Conservation (phyloP, 2,888 invertebrate species). For the Elaeidobius kamerunicus region DNA sequence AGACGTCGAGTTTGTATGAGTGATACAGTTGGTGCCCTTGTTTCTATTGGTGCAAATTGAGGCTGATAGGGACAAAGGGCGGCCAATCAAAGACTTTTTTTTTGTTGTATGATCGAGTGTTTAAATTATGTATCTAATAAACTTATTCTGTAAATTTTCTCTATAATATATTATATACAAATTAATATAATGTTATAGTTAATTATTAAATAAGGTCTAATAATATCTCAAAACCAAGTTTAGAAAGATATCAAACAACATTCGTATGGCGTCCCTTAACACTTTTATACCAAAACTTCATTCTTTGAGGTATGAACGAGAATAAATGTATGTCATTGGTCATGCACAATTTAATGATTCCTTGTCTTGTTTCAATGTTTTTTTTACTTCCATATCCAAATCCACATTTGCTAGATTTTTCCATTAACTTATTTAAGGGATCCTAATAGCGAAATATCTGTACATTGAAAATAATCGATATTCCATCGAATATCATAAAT, state of each 20-base stretch:
- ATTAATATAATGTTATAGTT: slow-evolving; percentile 48
- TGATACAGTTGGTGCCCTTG: slow-evolving; percentile 32
- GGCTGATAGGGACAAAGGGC: neutral
- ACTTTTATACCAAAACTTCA: slow-evolving; percentile 50
- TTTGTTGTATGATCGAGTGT: slow-evolving; percentile 48
- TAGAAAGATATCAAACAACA: slow-evolving; percentile 46
- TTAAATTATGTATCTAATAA: slow-evolving; percentile 49
- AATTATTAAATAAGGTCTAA: slow-evolving; percentile 41
- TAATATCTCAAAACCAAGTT: slow-evolving; percentile 45
- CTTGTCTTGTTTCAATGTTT: too few relatives aligned
- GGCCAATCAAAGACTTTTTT: slow-evolving; percentile 30
- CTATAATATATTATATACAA: slow-evolving; percentile 49
- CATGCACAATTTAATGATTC: too few relatives aligned
- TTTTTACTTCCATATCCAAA: too few relatives aligned
- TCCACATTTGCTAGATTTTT: too few relatives aligned
- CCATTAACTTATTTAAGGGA: too few relatives aligned
- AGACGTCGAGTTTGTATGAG: slow-evolving; percentile 45
- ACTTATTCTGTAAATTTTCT: slow-evolving; percentile 52
- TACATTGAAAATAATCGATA: too few relatives aligned
- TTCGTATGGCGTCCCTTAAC: slow-evolving; percentile 48
- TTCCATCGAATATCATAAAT: too few relatives aligned
- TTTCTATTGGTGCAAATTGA: neutral
- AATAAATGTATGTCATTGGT: too few relatives aligned
- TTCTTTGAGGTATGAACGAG: too few relatives aligned
- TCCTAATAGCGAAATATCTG: too few relatives aligned